These are phyloP conservation scores for Tachina grossa DNA, from an alignment of 2,888 invertebrate species.

Conservation along the genomic window DNA sequence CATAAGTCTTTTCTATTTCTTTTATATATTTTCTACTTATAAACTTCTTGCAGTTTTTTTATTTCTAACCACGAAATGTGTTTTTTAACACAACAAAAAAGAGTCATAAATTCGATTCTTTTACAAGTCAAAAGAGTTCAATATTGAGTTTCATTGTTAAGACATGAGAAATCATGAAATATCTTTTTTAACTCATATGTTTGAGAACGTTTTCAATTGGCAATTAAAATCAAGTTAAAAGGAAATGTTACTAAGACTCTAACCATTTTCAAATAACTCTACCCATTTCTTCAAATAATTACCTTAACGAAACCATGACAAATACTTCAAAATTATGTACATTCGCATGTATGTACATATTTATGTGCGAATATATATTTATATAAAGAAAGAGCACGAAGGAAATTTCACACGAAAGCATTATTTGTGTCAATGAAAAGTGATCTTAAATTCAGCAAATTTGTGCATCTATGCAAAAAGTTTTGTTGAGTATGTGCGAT, in stretches of 20 bases:
- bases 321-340: constrained; percentile 27
- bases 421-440: no score
- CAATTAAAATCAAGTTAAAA: constrained; percentile 51
- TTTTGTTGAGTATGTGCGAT: no score
- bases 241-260: constrained; percentile 1
- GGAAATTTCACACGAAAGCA: no score
- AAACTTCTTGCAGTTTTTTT: constrained; percentile 29
- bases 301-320: constrained; percentile 50
- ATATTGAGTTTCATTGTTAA: constrained; percentile 55
- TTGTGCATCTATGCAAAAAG: no score
- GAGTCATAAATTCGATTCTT: constrained; percentile 63
- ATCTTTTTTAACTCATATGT: constrained; percentile 27
- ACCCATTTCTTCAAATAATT: constrained; percentile 46
- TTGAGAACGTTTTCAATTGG: constrained; percentile 28
- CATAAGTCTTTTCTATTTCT: constrained; percentile 7
- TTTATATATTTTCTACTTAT: constrained; percentile 8
- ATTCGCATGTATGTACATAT: not conserved
- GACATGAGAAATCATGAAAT: constrained; percentile 51
- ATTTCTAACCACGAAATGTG: constrained; percentile 52
- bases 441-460: no score
- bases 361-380: not conserved
- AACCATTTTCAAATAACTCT: constrained; percentile 19
- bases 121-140: constrained; percentile 60
- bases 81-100: constrained; percentile 34
- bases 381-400: constrained; percentile 13